Evolutionary conservation across 2,888 invertebrate genomes (phyloP).

Genomic region (Tipula vernalis): DNA sequence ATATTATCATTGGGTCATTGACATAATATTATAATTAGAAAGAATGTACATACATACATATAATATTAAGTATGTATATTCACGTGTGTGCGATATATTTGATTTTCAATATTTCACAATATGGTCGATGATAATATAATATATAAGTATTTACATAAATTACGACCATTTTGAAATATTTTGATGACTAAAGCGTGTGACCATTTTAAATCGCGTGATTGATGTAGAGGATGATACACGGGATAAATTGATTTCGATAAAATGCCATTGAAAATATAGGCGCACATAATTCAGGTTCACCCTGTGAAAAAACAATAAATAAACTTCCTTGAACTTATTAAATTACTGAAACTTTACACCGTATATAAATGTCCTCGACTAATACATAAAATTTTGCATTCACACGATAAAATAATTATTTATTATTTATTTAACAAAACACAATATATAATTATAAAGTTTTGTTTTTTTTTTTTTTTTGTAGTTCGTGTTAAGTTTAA

Average conservation of each 20-base stretch:
- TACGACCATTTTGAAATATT: not conserved
- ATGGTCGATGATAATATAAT: not conserved
- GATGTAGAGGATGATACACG: too few species aligned
- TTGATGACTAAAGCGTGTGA: not conserved
- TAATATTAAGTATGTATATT: not conserved
- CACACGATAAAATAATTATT: not conserved
- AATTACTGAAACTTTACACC: not conserved
- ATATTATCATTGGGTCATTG: not conserved
- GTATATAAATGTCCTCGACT: not conserved
- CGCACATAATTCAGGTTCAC: not conserved
- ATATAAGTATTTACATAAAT: too few species aligned
- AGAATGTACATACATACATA: not conserved
- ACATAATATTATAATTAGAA: not conserved
- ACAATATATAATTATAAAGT: not conserved
- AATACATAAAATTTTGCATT: not conserved
- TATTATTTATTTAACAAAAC: not conserved
- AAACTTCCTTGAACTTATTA: not conserved
- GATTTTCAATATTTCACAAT: not conserved
- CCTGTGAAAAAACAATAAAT: not conserved
- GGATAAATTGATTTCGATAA: too few species aligned
- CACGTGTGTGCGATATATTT: not conserved
- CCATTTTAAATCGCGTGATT: not conserved
- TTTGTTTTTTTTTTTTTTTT: not conserved
- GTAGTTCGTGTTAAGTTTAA: not conserved
- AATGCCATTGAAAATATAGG: not conserved